Evolutionary conservation across 1,140 invertebrate genomes (phyloP).

Genomic region (Bombus huntii): DNA sequence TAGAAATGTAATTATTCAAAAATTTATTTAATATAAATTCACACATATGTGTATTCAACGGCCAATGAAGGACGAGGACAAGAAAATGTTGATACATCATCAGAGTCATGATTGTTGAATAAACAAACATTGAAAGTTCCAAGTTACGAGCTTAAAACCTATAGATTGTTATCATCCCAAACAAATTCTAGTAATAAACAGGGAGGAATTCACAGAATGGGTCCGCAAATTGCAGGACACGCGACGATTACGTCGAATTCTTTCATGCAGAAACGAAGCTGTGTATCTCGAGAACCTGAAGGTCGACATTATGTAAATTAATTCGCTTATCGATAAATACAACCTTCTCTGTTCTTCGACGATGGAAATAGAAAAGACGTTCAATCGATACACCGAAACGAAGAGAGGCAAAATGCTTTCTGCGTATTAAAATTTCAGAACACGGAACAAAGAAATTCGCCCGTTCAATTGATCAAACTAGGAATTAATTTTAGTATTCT

Average conservation of each 20-base stretch:
- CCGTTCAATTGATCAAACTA: background rate
- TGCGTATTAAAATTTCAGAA: background rate
- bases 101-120: background rate
- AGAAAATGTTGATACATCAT: background rate
- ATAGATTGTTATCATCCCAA: slow-evolving; percentile 8
- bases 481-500: background rate
- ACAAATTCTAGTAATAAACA: background rate
- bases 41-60: background rate
- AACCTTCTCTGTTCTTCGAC: slow-evolving; percentile 35
- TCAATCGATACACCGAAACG: slow-evolving; percentile 24
- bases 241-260: slow-evolving; percentile 45
- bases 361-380: slow-evolving; percentile 5
- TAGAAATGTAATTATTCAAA: background rate
- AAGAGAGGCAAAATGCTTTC: background rate
- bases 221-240: slow-evolving; percentile 21
- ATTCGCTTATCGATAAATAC: slow-evolving; percentile 42
- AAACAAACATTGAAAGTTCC: background rate
- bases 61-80: background rate
- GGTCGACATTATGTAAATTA: slow-evolving; percentile 44
- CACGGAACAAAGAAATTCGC: too few relatives aligned
- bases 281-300: slow-evolving; percentile 26
- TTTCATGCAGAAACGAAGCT: slow-evolving; percentile 34
- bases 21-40: background rate
- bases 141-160: background rate
- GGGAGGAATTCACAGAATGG: slow-evolving; percentile 5